Base-by-base conservation (phyloP, 1,140 invertebrate species). In the Mercenaria mercenaria region DNA sequence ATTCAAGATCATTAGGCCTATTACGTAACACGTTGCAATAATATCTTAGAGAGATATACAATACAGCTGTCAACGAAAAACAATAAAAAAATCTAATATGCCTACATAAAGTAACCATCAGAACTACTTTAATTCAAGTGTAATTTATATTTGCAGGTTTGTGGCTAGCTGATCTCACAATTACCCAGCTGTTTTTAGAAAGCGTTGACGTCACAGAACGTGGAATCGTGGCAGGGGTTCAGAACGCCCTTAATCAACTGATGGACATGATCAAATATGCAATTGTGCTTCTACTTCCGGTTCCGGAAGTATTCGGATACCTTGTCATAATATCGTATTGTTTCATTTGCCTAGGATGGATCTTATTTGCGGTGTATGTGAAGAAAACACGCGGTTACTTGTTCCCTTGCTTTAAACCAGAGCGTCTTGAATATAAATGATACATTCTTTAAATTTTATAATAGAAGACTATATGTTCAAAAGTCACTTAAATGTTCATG, bases 151-250 rank as follows among this genome's bases (percentile, higher is more conserved):
- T 86, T 92, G 15, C 90, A 92, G 96, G 96, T 72, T 90, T 97
- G 20, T 97, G 97, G 97, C 95, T 97, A 72, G 95, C 96, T 0
- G 97, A 97, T 93, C 91, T 97, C n/a, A 95, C 95, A 18, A 96
- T 97, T 23, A 97, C 96, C 18, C 97, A 97, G 93, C 94, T 97
- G 20, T 94, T 97, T 91, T 96, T 97, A 93, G 96, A 97, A 92
- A 92, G 93, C 29, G 96, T 97, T n/a, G 92, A 91, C 18, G 96
- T 97, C 88, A 89, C 90, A 29, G 93, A 97, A 85, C 91, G 97
- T 32, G 97, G 97, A 15, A 94, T 96, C 23, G 95, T 97, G 11
- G 96, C 96, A 91, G 97, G 97, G 29, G 96, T 97, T 34, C 97
- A 97, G 91, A 96, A 95, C 84, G 96, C 96, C 8, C 90, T 97